Conservation (phyloP, 2,888 invertebrate species). For the Ormia ochracea region DNA sequence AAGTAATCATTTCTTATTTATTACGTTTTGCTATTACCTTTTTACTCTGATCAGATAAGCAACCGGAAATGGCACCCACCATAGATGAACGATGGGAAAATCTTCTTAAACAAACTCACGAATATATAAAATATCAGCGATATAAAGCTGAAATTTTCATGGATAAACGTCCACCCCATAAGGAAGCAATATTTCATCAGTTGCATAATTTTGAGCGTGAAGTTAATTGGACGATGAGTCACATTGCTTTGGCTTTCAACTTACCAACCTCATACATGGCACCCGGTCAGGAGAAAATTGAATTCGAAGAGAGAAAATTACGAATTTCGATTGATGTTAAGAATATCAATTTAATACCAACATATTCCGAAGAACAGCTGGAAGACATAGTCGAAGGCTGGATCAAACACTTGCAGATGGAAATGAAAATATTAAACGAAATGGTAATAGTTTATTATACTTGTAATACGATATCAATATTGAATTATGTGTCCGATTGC, state of each 20-base stretch:
- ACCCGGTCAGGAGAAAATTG: constrained; percentile 74
- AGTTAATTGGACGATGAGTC: constrained; percentile 77
- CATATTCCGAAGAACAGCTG: constrained; percentile 77
- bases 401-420: constrained; percentile 78
- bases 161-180: constrained; percentile 70
- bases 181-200: constrained; percentile 73
- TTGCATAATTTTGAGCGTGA: constrained; percentile 78
- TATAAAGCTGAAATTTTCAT: constrained; percentile 68
- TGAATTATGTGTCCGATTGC: not conserved
- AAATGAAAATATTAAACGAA: constrained; percentile 71
- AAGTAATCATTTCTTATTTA: not conserved
- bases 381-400: constrained; percentile 78
- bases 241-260: constrained; percentile 75
- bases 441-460: constrained; percentile 62
- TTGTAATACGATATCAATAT: not conserved
- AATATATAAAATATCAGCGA: constrained; percentile 76
- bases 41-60: constrained; percentile 60
- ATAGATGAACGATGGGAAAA: constrained; percentile 80
- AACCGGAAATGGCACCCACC: constrained; percentile 74
- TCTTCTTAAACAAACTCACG: constrained; percentile 78
- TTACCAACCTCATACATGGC: constrained; percentile 75
- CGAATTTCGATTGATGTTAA: constrained; percentile 73
- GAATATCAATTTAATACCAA: constrained; percentile 68
- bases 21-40: not conserved
- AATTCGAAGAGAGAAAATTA: constrained; percentile 74